Percentiles rank a stretch among this genome's conserved stretches.
Evolutionary conservation across 2,888 invertebrate species (phyloP).

Genomic region (Drosophila setosimentum): DNA sequence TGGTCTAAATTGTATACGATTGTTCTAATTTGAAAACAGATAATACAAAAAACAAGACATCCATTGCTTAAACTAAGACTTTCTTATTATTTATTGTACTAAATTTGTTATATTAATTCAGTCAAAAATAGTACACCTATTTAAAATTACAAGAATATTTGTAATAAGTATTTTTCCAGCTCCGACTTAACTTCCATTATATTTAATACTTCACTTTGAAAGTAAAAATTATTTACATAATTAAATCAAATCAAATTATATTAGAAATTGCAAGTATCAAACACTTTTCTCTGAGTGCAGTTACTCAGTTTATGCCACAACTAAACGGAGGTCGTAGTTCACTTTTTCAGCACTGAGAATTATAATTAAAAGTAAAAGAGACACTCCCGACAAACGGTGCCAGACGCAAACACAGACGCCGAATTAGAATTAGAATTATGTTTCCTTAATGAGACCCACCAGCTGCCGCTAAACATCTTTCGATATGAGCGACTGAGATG

Average conservation of each 20-base stretch:
- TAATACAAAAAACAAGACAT: neutral
- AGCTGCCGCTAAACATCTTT: slow-evolving; percentile 70
- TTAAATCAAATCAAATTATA: neutral
- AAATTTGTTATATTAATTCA: neutral
- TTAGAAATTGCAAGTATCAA: neutral
- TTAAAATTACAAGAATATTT: neutral
- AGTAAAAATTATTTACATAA: neutral
- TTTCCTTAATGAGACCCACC: slow-evolving; percentile 79
- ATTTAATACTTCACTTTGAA: neutral
- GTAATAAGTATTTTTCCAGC: neutral
- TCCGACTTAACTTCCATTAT: neutral
- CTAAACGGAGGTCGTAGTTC: slow-evolving; percentile 44
- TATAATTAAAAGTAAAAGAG: slow-evolving; percentile 78
- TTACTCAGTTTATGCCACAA: slow-evolving; percentile 52
- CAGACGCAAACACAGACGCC: slow-evolving; percentile 29
- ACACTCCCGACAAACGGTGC: slow-evolving; percentile 53
- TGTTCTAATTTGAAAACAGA: neutral
- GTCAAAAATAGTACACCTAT: neutral
- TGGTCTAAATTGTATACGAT: neutral
- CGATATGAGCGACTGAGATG: slow-evolving; percentile 61
- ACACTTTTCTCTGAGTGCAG: slow-evolving; percentile 1
- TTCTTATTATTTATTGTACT: neutral
- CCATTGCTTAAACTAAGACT: neutral
- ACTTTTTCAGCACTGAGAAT: slow-evolving; percentile 68
- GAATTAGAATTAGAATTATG: slow-evolving; percentile 80